A percentile compares a stretch with the other conserved stretches of the same genome.
Evolutionary conservation across 2,113 vertebrate genomes (phyloP).

Genomic region (Trematomus loennbergii): DNA sequence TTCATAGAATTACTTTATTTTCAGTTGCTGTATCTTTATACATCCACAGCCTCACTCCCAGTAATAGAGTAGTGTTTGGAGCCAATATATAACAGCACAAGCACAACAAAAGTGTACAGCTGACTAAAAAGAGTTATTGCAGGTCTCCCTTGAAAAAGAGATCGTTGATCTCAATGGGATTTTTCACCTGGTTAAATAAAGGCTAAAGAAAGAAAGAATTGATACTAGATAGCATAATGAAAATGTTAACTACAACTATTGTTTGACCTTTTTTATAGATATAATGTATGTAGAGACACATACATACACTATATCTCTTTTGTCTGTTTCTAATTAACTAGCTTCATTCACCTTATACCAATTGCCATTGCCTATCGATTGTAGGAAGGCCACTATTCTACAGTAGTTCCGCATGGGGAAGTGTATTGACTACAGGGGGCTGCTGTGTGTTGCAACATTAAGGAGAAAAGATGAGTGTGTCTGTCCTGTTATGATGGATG

Average conservation of each 20-base stretch:
- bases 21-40: no score
- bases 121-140: neutral
- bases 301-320: conserved; percentile 12
- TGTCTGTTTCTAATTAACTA: conserved; percentile 7
- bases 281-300: neutral
- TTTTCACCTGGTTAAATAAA: no score
- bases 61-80: neutral
- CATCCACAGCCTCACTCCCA: no score
- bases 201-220: no score
- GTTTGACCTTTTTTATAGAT: conserved; percentile 4
- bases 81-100: neutral
- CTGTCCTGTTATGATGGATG: conserved; percentile 81
- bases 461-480: conserved; percentile 79
- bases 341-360: conserved; percentile 32
- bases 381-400: conserved; percentile 33
- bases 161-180: no score
- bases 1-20: no score
- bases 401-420: conserved; percentile 66
- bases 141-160: no score
- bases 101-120: neutral
- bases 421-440: conserved; percentile 70
- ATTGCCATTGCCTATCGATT: conserved; percentile 60
- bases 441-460: conserved; percentile 71
- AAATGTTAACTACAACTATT: neutral
- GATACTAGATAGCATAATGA: neutral